phyloP scores from a whole-genome alignment of 2,113 vertebrate genomes.

The Ochotona princeps region DNA sequence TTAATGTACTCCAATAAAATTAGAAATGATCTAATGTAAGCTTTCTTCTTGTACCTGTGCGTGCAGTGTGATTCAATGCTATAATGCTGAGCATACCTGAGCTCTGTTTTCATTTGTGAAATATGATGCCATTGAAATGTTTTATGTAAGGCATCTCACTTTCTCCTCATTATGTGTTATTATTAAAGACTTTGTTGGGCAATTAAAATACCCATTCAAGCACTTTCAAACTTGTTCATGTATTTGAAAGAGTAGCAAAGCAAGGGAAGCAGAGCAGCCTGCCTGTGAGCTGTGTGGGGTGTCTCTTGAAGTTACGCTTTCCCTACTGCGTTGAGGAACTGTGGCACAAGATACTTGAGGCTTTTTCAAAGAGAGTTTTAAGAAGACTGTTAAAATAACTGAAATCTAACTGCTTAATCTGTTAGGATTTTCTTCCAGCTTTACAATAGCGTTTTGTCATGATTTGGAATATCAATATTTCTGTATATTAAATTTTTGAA shows the following conservation, averaged over 20 bases:
- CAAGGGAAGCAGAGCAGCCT: not conserved
- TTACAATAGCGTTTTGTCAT: constrained; percentile 48
- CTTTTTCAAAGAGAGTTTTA: constrained; percentile 48
- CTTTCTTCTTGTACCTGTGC: not conserved
- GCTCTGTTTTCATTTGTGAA: constrained; percentile 26
- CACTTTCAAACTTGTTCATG: constrained; percentile 48
- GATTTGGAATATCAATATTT: constrained; percentile 3
- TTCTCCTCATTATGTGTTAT: constrained; percentile 47
- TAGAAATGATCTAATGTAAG: not conserved
- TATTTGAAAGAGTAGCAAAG: constrained; percentile 43
- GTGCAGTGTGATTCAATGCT: not conserved
- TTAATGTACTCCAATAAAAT: constrained; percentile 16
- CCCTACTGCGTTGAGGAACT: constrained; percentile 4
- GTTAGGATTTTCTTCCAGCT: constrained; percentile 49
- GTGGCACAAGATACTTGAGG: not conserved
- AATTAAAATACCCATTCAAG: constrained; percentile 51
- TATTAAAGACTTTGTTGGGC: not conserved
- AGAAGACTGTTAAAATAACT: not conserved
- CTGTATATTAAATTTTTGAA: constrained; percentile 31
- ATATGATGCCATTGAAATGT: constrained; percentile 1
- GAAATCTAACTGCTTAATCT: constrained; percentile 1
- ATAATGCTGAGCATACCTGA: not conserved
- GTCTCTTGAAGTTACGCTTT: constrained; percentile 23
- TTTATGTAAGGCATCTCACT: constrained; percentile 10
- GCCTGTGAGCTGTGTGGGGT: constrained; percentile 11